These are phyloP conservation scores for Idaea straminata DNA, from an alignment of 2,888 invertebrate genomes.

Conservation along the genomic window DNA sequence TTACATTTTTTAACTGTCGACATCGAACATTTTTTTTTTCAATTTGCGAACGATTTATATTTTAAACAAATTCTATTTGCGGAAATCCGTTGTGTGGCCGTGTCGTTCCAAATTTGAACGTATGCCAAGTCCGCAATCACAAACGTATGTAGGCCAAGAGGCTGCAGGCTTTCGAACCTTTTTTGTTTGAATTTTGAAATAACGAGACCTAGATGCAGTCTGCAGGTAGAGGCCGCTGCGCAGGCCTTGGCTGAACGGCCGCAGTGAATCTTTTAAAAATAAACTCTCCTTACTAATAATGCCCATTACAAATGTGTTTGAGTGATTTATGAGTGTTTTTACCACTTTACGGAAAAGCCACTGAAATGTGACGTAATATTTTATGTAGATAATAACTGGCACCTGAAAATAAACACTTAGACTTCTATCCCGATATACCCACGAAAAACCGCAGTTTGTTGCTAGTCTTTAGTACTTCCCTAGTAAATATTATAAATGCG, in stretches of 20 bases:
- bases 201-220: constrained; percentile 20
- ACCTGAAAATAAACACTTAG: no score
- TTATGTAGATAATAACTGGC: no score
- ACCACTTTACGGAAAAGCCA: no score
- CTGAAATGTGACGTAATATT: no score
- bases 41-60: constrained; percentile 15
- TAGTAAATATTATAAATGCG: no score
- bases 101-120: constrained; percentile 55
- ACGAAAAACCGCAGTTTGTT: no score
- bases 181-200: constrained; percentile 37
- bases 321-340: no score
- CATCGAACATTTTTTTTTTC: constrained; percentile 15
- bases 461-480: no score
- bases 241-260: background rate
- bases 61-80: constrained; percentile 38
- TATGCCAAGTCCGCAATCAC: constrained; percentile 68
- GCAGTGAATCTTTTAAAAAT: background rate
- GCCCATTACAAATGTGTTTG: no score
- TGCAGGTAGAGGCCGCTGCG: background rate
- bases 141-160: constrained; percentile 72
- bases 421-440: no score
- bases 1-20: background rate
- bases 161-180: constrained; percentile 51
- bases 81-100: constrained; percentile 41
- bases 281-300: no score